These are phyloP conservation scores for Chionomys nivalis DNA, from an alignment of 2,113 vertebrate species.

Conservation along the genomic window DNA sequence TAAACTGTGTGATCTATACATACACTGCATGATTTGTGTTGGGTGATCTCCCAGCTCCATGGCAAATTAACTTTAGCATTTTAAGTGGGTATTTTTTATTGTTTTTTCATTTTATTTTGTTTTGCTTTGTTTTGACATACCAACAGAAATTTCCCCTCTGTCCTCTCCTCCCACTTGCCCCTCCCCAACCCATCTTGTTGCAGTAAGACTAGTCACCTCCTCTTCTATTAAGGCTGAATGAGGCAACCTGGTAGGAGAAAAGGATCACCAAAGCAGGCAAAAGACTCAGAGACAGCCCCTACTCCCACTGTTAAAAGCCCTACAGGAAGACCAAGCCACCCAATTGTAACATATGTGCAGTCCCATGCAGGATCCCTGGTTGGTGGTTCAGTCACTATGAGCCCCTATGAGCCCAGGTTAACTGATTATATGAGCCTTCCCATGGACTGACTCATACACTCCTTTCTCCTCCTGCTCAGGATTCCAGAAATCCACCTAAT, in stretches of 20 bases:
- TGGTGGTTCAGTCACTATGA: not conserved
- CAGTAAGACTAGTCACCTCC: not conserved
- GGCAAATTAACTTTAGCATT: constrained; percentile 24
- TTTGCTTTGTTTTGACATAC: not conserved
- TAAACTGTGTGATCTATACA: not conserved
- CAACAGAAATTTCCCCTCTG: not conserved
- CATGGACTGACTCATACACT: not conserved
- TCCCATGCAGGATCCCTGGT: not conserved
- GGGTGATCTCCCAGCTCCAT: not conserved
- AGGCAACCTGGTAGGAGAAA: not conserved
- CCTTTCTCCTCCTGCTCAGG: not conserved
- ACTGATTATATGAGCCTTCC: not conserved
- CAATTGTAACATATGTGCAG: not conserved
- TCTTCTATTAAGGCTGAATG: not conserved
- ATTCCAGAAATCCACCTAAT: not conserved
- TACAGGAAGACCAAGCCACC: not conserved
- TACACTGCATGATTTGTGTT: not conserved
- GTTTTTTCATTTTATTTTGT: not conserved
- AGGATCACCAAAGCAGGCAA: not conserved
- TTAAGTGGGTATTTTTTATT: not conserved
- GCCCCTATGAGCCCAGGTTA: not conserved
- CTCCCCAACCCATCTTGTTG: not conserved
- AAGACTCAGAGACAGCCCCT: not conserved
- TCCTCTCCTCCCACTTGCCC: not conserved
- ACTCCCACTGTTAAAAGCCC: not conserved